Evolutionary conservation across 2,797 vertebrate species (phyloP).

Genomic region (Sebastes nivosus): DNA sequence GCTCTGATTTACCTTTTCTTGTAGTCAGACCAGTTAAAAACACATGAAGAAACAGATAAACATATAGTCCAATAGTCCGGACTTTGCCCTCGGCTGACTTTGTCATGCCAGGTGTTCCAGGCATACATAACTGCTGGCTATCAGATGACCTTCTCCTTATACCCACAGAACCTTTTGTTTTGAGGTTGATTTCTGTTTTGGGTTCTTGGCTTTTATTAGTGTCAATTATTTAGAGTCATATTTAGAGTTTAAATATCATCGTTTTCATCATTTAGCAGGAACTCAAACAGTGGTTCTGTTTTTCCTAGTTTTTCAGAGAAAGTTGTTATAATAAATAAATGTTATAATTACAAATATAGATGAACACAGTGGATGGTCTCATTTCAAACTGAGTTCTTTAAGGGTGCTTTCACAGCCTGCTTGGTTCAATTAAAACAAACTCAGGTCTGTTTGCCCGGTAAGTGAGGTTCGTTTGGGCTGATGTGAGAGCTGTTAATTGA

Average conservation of each 20-base stretch:
- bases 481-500: too few relatives aligned
- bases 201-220: background rate
- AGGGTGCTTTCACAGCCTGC: too few relatives aligned
- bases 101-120: background rate
- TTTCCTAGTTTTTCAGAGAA: background rate
- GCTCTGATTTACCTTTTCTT: background rate
- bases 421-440: too few relatives aligned
- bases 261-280: background rate
- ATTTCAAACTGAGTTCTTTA: background rate
- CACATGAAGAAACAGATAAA: slow-evolving; percentile 8
- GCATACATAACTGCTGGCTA: background rate
- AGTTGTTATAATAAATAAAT: background rate
- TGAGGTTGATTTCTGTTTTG: background rate
- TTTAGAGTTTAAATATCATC: too few relatives aligned
- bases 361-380: background rate
- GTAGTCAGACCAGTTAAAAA: background rate
- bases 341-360: background rate
- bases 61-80: background rate
- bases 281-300: too few relatives aligned
- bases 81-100: background rate
- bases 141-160: background rate
- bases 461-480: too few relatives aligned
- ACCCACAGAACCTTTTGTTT: background rate
- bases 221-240: background rate
- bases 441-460: too few relatives aligned